These are phyloP conservation scores for Nemapogon koenigi DNA, from an alignment of 2,888 invertebrate genomes.

Conservation along the genomic window DNA sequence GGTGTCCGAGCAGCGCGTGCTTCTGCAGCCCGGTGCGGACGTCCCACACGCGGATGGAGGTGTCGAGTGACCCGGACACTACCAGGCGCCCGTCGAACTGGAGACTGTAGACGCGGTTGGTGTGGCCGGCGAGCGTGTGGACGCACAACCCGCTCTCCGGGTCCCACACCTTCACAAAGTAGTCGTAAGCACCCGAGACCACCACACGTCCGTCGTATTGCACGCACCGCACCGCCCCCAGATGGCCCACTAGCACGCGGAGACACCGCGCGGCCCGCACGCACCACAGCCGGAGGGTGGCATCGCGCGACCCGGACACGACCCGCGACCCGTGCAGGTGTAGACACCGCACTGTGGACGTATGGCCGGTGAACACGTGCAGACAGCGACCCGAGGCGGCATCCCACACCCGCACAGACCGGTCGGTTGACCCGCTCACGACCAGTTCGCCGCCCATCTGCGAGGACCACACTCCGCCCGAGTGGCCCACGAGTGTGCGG, in stretches of 20 bases:
- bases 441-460: conserved; percentile 87
- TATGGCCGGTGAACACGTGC: conserved; percentile 87
- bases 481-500: conserved; percentile 85
- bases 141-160: conserved; percentile 85
- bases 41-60: conserved; percentile 89
- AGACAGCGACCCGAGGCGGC: conserved; percentile 85
- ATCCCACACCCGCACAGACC: conserved; percentile 91
- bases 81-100: conserved; percentile 91
- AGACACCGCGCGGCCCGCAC: conserved; percentile 82
- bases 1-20: conserved; percentile 91
- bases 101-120: conserved; percentile 89
- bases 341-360: conserved; percentile 93
- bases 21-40: conserved; percentile 80
- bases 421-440: conserved; percentile 87
- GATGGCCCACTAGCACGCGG: conserved; percentile 85
- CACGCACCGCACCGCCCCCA: conserved; percentile 93
- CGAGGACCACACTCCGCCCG: conserved; percentile 94
- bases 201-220: conserved; percentile 89
- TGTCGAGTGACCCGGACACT: conserved; percentile 90
- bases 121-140: conserved; percentile 87
- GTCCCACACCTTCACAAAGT: conserved; percentile 92
- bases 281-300: conserved; percentile 89
- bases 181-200: conserved; percentile 92
- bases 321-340: conserved; percentile 83
- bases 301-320: conserved; percentile 90